These are phyloP conservation scores for Tineola bisselliella DNA, from an alignment of 2,888 invertebrate genomes.

Conservation along the genomic window DNA sequence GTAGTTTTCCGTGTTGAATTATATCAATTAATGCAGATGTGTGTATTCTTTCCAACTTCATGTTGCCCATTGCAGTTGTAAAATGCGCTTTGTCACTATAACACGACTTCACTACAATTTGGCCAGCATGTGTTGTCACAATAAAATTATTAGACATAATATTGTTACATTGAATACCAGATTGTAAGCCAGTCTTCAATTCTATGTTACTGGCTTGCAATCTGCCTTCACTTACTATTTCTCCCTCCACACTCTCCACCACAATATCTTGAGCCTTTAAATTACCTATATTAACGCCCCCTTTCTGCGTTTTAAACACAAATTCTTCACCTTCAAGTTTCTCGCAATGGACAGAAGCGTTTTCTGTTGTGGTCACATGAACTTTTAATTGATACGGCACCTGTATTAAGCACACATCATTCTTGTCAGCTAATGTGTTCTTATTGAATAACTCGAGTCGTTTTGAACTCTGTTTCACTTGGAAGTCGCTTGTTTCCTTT, in stretches of 20 bases:
- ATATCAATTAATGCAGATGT: constrained; percentile 54
- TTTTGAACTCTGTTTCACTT: constrained; percentile 58
- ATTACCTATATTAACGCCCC: constrained; percentile 39
- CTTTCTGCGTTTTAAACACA: constrained; percentile 54
- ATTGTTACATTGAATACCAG: constrained; percentile 49
- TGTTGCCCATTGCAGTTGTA: constrained; percentile 55
- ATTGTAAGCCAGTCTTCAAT: constrained; percentile 46
- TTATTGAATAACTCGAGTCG: constrained; percentile 55
- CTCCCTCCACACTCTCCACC: constrained; percentile 47
- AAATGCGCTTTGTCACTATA: constrained; percentile 59
- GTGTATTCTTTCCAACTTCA: constrained; percentile 46
- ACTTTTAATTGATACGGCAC: constrained; percentile 60
- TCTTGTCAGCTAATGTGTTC: constrained; percentile 44
- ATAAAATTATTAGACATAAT: constrained; percentile 50
- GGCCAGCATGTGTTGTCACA: constrained; percentile 50
- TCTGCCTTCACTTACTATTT: constrained; percentile 42
- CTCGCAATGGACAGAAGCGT: constrained; percentile 48
- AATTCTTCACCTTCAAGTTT: constrained; percentile 57
- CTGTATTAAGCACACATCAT: constrained; percentile 56
- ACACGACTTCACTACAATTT: constrained; percentile 54
- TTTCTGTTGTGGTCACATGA: constrained; percentile 50
- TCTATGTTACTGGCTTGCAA: constrained; percentile 50
- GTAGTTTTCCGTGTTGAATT: constrained; percentile 54
- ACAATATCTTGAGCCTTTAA: constrained; percentile 52
- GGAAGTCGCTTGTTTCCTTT: constrained; percentile 52